Percentiles rank a stretch among this genome's conserved stretches.
Conservation (phyloP, 2,888 invertebrate genomes). For the Ligdia adustata region DNA sequence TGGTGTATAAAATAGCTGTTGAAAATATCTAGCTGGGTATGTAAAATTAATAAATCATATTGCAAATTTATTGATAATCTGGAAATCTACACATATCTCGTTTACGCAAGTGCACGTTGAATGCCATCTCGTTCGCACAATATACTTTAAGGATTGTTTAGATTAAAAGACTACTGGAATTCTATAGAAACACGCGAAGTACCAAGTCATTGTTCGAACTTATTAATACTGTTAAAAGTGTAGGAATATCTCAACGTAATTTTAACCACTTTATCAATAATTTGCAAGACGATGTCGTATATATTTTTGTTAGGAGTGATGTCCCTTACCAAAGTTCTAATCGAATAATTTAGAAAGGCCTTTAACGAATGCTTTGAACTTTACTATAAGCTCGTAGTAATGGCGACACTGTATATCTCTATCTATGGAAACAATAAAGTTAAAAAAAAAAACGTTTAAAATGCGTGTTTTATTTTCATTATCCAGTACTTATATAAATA, state of each 20-base stretch:
- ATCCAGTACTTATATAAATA: too few relatives aligned
- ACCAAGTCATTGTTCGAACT: too few relatives aligned
- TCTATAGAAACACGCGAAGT: too few relatives aligned
- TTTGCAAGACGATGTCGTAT: conserved; percentile 43
- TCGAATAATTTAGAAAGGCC: conserved; percentile 20
- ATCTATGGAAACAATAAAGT: conserved; percentile 63
- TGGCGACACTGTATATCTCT: conserved; percentile 60
- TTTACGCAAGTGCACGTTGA: too few relatives aligned
- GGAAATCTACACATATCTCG: too few relatives aligned
- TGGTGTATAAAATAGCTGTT: conserved; percentile 57
- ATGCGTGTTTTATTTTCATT: conserved; percentile 46
- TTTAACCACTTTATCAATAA: conserved; percentile 18
- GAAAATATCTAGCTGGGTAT: conserved; percentile 40
- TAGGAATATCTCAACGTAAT: too few relatives aligned
- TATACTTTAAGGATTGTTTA: too few relatives aligned
- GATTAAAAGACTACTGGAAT: too few relatives aligned
- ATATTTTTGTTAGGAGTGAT: conserved; percentile 73
- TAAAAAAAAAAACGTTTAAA: conserved; percentile 49
- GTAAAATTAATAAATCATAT: conserved; percentile 15
- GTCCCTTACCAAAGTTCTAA: conserved; percentile 2
- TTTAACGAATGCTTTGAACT: conserved; percentile 57
- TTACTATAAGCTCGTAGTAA: conserved; percentile 70
- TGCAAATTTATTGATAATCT: conserved; percentile 16
- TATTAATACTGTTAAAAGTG: too few relatives aligned
- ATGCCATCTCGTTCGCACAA: too few relatives aligned